Conservation (phyloP, 2,113 vertebrate species). For the Anoplopoma fimbria region DNA sequence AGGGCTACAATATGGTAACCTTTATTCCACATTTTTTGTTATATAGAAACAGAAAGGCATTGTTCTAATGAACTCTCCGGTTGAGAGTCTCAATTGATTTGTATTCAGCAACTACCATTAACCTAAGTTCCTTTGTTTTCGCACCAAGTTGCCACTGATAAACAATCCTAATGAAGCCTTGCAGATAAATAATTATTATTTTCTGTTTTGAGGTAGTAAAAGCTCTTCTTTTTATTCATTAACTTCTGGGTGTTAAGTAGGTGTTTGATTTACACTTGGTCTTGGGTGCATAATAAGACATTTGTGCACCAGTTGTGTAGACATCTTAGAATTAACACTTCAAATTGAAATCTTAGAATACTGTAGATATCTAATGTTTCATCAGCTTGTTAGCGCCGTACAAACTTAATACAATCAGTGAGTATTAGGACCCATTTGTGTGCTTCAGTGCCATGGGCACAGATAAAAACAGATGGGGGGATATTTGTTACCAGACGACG, state of each 20-base stretch:
- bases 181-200: not conserved
- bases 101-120: not conserved
- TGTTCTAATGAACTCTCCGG: not conserved
- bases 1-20: too few species aligned
- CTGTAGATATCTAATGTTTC: not conserved
- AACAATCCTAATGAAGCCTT: conserved; percentile 3
- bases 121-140: not conserved
- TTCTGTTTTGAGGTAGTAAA: conserved; percentile 13
- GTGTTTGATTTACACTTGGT: conserved; percentile 24
- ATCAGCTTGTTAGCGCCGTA: conserved; percentile 17
- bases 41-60: not conserved
- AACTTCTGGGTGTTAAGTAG: not conserved
- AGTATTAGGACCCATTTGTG: conserved; percentile 33
- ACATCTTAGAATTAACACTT: conserved; percentile 1
- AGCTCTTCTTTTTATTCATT: not conserved
- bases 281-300: not conserved
- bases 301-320: not conserved
- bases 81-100: not conserved
- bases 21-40: not conserved
- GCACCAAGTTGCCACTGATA: not conserved
- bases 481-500: conserved; percentile 74
- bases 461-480: conserved; percentile 77
- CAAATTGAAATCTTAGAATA: not conserved
- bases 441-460: conserved; percentile 45
- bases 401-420: conserved; percentile 17